A percentile compares a stretch with the other conserved stretches of the same genome.
These are phyloP conservation scores for Alauda arvensis DNA, from an alignment of 2,797 vertebrate species.

Conservation along the genomic window DNA sequence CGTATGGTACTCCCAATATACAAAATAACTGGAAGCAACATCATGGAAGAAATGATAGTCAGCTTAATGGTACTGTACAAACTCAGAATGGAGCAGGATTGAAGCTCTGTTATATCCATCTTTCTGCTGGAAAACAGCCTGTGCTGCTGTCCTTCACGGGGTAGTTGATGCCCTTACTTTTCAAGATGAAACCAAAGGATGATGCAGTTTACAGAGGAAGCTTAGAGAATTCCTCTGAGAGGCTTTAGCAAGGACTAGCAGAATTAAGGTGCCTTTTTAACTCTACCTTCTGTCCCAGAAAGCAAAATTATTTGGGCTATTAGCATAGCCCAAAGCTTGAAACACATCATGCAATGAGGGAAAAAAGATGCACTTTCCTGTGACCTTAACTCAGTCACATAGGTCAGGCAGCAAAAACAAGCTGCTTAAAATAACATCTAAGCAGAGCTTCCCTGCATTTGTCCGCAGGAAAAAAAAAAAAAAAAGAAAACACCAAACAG, in stretches of 20 bases:
- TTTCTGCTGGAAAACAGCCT: background rate
- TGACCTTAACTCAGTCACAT: slow-evolving; percentile 20
- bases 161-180: background rate
- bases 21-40: background rate
- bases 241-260: background rate
- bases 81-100: background rate
- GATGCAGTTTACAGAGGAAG: background rate
- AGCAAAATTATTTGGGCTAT: slow-evolving; percentile 20
- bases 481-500: background rate
- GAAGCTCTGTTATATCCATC: background rate
- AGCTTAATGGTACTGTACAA: background rate
- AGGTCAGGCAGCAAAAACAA: slow-evolving; percentile 21
- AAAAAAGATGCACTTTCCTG: background rate
- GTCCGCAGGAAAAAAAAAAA: background rate
- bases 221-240: slow-evolving; percentile 18
- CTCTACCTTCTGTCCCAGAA: background rate
- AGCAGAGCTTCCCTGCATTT: background rate
- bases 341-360: background rate
- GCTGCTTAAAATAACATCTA: slow-evolving; percentile 34
- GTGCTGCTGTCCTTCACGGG: background rate
- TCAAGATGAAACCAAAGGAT: background rate
- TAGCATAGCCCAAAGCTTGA: slow-evolving; percentile 17
- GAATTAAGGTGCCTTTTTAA: slow-evolving; percentile 20
- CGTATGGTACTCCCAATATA: background rate
- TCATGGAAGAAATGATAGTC: background rate